Conservation (phyloP, 1,140 invertebrate genomes). For the Pseudomyrmex cubaensis region DNA sequence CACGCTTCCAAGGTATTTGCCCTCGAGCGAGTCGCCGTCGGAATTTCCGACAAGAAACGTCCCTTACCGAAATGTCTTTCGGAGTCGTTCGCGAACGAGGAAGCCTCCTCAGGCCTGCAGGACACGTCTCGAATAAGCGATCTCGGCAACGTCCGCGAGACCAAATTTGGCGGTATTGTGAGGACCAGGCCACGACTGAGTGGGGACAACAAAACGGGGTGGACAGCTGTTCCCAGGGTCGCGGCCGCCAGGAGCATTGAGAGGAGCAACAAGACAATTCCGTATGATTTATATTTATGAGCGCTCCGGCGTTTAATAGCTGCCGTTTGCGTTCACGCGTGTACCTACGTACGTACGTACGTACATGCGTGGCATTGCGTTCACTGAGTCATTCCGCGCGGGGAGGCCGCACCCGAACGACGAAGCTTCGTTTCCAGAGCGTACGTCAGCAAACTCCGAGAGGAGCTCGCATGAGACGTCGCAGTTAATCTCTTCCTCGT, state of each 20-base stretch:
- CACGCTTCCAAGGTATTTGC: slow-evolving; percentile 26
- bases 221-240: slow-evolving; percentile 77
- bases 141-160: slow-evolving; percentile 65
- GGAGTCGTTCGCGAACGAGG: slow-evolving; percentile 23
- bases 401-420: slow-evolving; percentile 9
- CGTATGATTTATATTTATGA: slow-evolving; percentile 79
- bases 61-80: slow-evolving; percentile 51
- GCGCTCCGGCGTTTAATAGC: slow-evolving; percentile 71
- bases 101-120: slow-evolving; percentile 26
- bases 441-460: slow-evolving; percentile 42
- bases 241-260: slow-evolving; percentile 60
- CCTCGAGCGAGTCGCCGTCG: slow-evolving; percentile 19
- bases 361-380: slow-evolving; percentile 23
- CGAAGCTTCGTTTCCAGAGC: slow-evolving; percentile 46
- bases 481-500: slow-evolving; percentile 61
- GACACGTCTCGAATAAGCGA: slow-evolving; percentile 64
- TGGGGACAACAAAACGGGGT: slow-evolving; percentile 8
- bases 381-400: slow-evolving; percentile 63
- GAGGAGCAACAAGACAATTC: slow-evolving; percentile 74
- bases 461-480: slow-evolving; percentile 52
- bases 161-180: slow-evolving; percentile 77
- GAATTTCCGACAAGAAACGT: slow-evolving; percentile 51
- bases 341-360: not conserved
- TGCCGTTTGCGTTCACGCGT: slow-evolving; percentile 59
- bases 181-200: not conserved